A percentile compares a stretch with the other conserved stretches of the same genome.
Evolutionary conservation across 2,888 invertebrate genomes (phyloP).

Genomic region (Vesta saturnalis): DNA sequence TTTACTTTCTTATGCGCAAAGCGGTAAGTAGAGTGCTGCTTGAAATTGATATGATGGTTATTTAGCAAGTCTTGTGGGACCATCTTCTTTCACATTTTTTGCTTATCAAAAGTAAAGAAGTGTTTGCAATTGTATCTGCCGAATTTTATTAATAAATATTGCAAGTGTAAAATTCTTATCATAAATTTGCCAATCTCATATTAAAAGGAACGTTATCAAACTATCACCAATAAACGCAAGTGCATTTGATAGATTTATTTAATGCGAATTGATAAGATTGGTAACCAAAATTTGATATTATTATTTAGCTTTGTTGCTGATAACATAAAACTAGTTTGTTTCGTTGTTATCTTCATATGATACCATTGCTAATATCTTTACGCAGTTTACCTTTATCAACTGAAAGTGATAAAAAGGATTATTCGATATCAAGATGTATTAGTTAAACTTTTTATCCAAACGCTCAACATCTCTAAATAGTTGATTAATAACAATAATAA

Average conservation of each 20-base stretch:
- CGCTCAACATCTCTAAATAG: neutral
- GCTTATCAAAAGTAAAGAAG: too few species aligned
- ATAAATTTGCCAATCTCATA: too few species aligned
- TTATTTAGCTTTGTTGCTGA: neutral
- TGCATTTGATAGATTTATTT: neutral
- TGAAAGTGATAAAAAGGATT: neutral
- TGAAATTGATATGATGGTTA: too few species aligned
- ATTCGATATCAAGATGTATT: neutral
- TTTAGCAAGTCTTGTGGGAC: too few species aligned
- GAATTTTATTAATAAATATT: too few species aligned
- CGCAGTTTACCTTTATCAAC: neutral
- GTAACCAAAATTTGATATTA: neutral
- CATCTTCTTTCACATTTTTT: too few species aligned
- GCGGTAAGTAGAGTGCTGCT: too few species aligned
- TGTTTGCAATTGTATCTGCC: too few species aligned
- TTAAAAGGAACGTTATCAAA: too few species aligned
- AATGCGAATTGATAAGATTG: neutral
- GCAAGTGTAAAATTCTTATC: too few species aligned
- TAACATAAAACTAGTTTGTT: neutral
- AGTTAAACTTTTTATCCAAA: neutral
- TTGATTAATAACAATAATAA: too few species aligned
- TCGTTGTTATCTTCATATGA: neutral
- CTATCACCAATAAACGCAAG: neutral
- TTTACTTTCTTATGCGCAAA: too few species aligned
- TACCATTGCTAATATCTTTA: neutral